These are phyloP conservation scores for Theretra japonica DNA, from an alignment of 2,888 invertebrate genomes.

Conservation along the genomic window DNA sequence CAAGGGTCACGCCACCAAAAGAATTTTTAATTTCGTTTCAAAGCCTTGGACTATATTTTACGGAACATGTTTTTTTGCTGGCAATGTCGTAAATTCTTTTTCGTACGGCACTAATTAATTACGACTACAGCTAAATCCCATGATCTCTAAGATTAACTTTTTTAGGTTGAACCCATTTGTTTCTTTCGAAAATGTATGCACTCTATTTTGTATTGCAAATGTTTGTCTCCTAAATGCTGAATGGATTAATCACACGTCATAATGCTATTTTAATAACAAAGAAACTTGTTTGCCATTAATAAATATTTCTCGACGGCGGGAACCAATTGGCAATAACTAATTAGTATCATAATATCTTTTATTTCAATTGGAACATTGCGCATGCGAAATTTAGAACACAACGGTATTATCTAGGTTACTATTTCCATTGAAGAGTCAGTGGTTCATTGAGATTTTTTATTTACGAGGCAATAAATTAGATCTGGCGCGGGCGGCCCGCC, in stretches of 20 bases:
- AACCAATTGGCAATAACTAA: too few species aligned
- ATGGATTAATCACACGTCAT: too few species aligned
- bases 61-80: neutral
- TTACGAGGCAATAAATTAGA: constrained; percentile 64
- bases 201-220: too few species aligned
- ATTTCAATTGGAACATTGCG: neutral
- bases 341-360: too few species aligned
- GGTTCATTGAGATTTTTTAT: constrained; percentile 61
- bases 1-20: constrained; percentile 16
- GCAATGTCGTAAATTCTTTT: neutral
- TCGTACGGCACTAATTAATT: constrained; percentile 4
- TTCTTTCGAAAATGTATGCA: too few species aligned
- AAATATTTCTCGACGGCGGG: too few species aligned
- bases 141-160: neutral
- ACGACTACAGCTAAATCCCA: neutral
- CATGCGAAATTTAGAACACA: constrained; percentile 39
- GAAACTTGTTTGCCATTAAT: too few species aligned
- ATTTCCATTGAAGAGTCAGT: constrained; percentile 50
- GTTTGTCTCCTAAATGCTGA: too few species aligned
- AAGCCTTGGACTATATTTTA: constrained; percentile 5
- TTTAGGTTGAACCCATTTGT: too few species aligned
- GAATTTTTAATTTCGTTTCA: constrained; percentile 10
- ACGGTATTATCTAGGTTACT: constrained; percentile 52
- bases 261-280: too few species aligned
- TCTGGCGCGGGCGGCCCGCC: constrained; percentile 57